phyloP scores from a whole-genome alignment of 2,113 vertebrate species.

The Nansenia antarctica region DNA sequence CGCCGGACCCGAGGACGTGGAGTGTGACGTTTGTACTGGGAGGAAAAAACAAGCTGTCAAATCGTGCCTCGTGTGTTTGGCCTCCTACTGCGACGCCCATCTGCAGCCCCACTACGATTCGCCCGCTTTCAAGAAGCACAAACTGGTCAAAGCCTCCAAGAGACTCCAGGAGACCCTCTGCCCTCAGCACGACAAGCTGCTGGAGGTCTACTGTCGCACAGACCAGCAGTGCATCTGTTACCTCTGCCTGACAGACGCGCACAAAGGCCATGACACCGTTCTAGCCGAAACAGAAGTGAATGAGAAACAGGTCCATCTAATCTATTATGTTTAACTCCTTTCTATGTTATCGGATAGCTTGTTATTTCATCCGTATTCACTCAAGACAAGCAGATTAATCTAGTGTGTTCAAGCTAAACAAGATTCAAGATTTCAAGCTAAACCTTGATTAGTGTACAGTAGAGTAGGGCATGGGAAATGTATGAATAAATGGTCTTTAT shows the following conservation, averaged over 20 bases:
- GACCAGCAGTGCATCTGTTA: slow-evolving; percentile 76
- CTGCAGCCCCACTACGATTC: slow-evolving; percentile 93
- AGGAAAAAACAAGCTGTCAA: slow-evolving; percentile 87
- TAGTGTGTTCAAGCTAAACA: too few species aligned
- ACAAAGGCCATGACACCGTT: slow-evolving; percentile 77
- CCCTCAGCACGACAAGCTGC: slow-evolving; percentile 68
- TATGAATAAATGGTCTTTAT: too few species aligned
- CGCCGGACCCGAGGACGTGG: slow-evolving; percentile 63
- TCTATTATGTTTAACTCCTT: not conserved
- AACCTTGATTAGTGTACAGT: too few species aligned
- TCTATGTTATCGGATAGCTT: too few species aligned
- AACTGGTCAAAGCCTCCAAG: slow-evolving; percentile 77
- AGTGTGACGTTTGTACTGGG: slow-evolving; percentile 90
- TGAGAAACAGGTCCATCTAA: slow-evolving; percentile 61
- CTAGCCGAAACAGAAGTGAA: slow-evolving; percentile 58
- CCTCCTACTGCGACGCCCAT: slow-evolving; percentile 92
- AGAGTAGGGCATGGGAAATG: too few species aligned
- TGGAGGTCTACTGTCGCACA: slow-evolving; percentile 77
- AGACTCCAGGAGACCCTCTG: slow-evolving; percentile 72
- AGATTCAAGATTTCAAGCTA: not conserved
- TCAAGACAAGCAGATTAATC: too few species aligned
- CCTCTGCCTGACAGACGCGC: slow-evolving; percentile 74
- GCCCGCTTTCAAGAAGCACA: slow-evolving; percentile 90
- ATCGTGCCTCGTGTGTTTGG: slow-evolving; percentile 93
- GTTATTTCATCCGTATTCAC: not conserved